A percentile compares a stretch with the other conserved stretches of the same genome.
phyloP scores from a whole-genome alignment of 2,113 vertebrate genomes.

The Murina feae region DNA sequence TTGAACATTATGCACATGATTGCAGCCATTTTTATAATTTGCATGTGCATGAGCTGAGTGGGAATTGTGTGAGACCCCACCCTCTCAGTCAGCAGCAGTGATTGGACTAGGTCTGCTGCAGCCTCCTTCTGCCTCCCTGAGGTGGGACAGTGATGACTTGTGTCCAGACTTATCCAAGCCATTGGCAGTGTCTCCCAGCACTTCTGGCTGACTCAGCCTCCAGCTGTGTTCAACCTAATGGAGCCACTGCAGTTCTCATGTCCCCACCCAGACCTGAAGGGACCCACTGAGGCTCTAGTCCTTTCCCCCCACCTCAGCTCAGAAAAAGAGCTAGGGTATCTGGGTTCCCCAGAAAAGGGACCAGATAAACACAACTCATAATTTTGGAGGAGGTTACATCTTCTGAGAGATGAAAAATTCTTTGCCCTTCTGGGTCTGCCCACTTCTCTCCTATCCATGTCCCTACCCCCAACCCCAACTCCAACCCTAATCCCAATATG shows the following conservation, averaged over 20 bases:
- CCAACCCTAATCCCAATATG: neutral
- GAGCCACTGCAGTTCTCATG: neutral
- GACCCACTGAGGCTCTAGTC: neutral
- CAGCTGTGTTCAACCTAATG: neutral
- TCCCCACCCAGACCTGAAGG: neutral
- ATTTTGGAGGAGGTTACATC: neutral
- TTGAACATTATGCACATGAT: neutral
- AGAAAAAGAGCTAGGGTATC: neutral
- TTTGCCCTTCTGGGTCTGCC: neutral
- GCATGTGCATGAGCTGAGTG: neutral
- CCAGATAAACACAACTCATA: neutral
- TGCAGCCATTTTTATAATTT: neutral
- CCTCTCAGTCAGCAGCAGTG: neutral
- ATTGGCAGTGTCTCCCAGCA: neutral
- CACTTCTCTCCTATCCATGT: neutral
- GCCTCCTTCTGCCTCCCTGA: neutral
- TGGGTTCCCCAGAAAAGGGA: neutral
- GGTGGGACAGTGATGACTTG: neutral
- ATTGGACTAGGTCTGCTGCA: neutral
- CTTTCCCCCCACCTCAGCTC: neutral
- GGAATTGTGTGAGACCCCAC: neutral
- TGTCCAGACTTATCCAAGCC: neutral
- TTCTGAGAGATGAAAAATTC: neutral
- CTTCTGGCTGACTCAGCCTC: neutral
- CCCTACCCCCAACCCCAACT: too few species aligned